phyloP scores from a whole-genome alignment of 2,797 vertebrate genomes.

The Anas bahamensis region DNA sequence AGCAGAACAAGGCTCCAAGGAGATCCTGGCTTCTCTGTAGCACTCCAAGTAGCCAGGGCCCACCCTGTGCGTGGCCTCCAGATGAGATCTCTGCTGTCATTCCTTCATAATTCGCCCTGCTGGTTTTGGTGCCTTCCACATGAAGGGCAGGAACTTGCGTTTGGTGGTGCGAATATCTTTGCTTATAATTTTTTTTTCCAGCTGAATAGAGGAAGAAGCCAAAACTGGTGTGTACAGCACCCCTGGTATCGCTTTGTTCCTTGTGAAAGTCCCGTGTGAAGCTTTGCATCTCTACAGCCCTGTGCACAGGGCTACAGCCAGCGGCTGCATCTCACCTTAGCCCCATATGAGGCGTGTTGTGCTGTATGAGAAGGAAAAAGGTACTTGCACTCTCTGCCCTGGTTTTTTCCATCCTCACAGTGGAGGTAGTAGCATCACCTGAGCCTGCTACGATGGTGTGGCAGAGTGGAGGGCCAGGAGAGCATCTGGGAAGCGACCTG shows the following conservation, averaged over 20 bases:
- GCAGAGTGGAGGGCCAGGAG: neutral
- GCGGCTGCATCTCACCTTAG: neutral
- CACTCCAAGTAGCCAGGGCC: neutral
- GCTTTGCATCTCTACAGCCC: neutral
- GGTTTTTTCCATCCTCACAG: neutral
- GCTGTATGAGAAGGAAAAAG: neutral
- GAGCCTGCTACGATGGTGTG: neutral
- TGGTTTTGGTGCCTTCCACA: neutral
- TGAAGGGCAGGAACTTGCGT: neutral
- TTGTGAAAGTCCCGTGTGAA: neutral
- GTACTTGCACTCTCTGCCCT: neutral
- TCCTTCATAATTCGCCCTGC: neutral
- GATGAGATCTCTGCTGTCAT: neutral
- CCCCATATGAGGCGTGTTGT: neutral
- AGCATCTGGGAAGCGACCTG: neutral
- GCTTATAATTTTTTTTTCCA: neutral
- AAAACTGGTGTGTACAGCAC: neutral
- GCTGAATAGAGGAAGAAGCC: neutral
- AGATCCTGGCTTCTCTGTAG: neutral
- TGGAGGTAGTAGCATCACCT: neutral
- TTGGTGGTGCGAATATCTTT: neutral
- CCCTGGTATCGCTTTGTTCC: neutral
- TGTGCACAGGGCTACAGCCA: neutral
- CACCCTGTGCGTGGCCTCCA: neutral
- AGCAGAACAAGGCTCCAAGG: neutral